phyloP scores from a whole-genome alignment of 2,113 vertebrate genomes.

The Eubucco bourcierii region DNA sequence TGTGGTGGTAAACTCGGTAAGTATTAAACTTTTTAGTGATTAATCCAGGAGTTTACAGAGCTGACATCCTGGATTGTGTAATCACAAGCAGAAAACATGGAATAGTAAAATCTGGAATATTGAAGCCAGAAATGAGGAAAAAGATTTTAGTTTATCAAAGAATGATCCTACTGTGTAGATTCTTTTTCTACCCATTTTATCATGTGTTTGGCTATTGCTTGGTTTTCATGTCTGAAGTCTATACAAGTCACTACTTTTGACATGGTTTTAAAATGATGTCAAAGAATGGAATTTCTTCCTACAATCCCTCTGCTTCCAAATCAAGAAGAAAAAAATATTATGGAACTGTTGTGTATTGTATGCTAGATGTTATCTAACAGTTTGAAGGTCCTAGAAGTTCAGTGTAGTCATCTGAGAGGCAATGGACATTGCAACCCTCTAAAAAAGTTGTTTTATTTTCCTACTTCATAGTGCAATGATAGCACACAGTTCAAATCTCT shows the following conservation, averaged over 20 bases:
- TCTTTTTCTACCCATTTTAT: not conserved
- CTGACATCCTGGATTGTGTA: not conserved
- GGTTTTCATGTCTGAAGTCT: not conserved
- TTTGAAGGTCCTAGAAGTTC: not conserved
- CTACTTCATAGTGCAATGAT: not conserved
- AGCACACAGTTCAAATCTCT: not conserved
- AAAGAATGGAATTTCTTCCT: not conserved
- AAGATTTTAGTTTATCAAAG: not conserved
- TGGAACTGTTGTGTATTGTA: not conserved
- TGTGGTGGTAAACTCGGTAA: not conserved
- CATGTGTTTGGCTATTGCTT: not conserved
- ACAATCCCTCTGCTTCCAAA: not conserved
- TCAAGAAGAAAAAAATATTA: not conserved
- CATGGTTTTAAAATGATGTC: not conserved
- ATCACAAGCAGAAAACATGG: not conserved
- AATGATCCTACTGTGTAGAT: not conserved
- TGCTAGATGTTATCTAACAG: not conserved
- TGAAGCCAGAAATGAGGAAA: not conserved
- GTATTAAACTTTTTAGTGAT: not conserved
- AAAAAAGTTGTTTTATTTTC: not conserved
- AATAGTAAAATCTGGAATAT: not conserved
- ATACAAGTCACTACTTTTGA: not conserved
- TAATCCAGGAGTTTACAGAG: not conserved
- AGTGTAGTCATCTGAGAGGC: not conserved
- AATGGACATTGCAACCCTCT: not conserved